These are phyloP conservation scores for Limulus polyphemus DNA, from an alignment of 2,888 invertebrate genomes.

Conservation along the genomic window DNA sequence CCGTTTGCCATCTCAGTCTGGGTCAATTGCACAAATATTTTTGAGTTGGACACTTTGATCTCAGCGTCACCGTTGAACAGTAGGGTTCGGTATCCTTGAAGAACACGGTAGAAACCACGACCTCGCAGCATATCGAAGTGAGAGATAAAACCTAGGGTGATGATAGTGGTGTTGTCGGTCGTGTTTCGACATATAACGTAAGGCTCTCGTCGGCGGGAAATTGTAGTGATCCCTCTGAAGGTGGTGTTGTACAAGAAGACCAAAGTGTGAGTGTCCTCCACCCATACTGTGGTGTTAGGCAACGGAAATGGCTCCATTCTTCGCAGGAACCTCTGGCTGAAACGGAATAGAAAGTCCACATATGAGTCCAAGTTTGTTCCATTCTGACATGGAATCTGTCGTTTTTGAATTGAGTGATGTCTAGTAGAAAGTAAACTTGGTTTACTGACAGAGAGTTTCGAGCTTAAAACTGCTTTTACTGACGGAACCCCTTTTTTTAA, in stretches of 20 bases:
- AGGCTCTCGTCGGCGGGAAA: slow-evolving; percentile 23
- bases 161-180: slow-evolving; percentile 3
- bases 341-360: slow-evolving; percentile 27
- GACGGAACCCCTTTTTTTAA: no score
- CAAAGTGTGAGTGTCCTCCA: slow-evolving; percentile 25
- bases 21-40: slow-evolving; percentile 25
- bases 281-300: slow-evolving; percentile 25
- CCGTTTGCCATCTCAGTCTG: slow-evolving; percentile 20
- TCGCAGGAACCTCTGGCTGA: slow-evolving; percentile 25
- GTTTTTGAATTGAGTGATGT: slow-evolving; percentile 2
- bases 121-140: slow-evolving; percentile 24
- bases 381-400: slow-evolving; percentile 28
- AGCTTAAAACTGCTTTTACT: no score
- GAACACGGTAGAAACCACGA: slow-evolving; percentile 23
- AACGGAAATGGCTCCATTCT: slow-evolving; percentile 27
- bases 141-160: slow-evolving; percentile 26
- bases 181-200: slow-evolving; percentile 23
- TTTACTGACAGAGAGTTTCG: no score
- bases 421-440: no score
- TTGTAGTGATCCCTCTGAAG: slow-evolving; percentile 24
- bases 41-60: slow-evolving; percentile 19
- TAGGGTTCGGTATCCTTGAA: slow-evolving; percentile 25
- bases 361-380: slow-evolving; percentile 28
- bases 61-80: slow-evolving; percentile 28
- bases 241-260: slow-evolving; percentile 26